Evolutionary conservation across 2,113 vertebrate species (phyloP).

Genomic region (Tachycineta bicolor): DNA sequence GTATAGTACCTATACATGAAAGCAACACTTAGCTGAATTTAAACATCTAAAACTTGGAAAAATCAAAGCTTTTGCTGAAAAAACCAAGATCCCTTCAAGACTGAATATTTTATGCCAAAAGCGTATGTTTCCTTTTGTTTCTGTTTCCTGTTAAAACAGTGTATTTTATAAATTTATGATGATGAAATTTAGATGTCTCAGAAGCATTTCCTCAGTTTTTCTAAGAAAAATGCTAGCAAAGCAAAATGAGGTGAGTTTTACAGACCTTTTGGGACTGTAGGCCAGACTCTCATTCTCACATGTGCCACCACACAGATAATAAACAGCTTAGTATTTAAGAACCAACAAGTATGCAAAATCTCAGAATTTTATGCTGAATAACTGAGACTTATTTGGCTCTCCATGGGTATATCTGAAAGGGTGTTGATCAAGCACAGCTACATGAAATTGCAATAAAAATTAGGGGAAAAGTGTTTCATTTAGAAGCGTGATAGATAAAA

Average conservation of each 20-base stretch:
- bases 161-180: neutral
- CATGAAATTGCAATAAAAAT: neutral
- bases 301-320: neutral
- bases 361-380: neutral
- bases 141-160: neutral
- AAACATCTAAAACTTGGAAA: neutral
- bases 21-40: neutral
- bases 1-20: neutral
- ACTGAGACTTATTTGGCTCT: neutral
- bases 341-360: neutral
- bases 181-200: neutral
- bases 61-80: neutral
- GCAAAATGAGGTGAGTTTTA: neutral
- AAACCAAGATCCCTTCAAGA: neutral
- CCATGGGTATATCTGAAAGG: neutral
- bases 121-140: neutral
- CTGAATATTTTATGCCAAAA: neutral
- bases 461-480: neutral
- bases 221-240: constrained; percentile 17
- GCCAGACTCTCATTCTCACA: neutral
- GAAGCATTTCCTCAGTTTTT: neutral
- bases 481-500: neutral
- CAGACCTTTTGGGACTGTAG: neutral
- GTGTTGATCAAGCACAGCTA: neutral
- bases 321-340: neutral